phyloP scores from a whole-genome alignment of 1,140 invertebrate species.

The Andricus grossulariae region DNA sequence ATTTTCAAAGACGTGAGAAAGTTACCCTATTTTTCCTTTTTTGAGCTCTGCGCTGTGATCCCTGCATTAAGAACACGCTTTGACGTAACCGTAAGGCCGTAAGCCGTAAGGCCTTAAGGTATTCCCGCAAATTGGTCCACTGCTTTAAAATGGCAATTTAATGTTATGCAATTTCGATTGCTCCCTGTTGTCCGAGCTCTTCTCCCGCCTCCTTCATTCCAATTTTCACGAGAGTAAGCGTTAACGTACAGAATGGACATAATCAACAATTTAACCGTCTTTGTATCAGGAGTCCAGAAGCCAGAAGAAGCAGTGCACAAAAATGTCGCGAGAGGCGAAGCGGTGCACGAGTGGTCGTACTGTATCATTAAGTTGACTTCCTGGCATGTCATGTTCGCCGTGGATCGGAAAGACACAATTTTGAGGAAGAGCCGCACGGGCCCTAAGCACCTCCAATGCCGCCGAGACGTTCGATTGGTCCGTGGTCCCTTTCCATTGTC shows the following conservation, averaged over 20 bases:
- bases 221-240: conserved; percentile 48
- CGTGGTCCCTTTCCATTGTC: conserved; percentile 69
- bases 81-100: too few relatives aligned
- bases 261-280: conserved; percentile 76
- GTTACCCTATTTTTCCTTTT: too few relatives aligned
- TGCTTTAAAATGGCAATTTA: too few relatives aligned
- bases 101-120: too few relatives aligned
- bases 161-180: not conserved
- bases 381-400: conserved; percentile 62
- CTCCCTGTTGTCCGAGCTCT: conserved; percentile 27
- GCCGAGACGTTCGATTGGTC: conserved; percentile 69
- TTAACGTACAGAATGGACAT: conserved; percentile 74
- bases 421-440: conserved; percentile 75
- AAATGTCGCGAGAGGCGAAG: not conserved
- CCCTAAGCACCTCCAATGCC: conserved; percentile 70
- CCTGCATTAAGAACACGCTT: too few relatives aligned
- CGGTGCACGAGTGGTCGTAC: not conserved
- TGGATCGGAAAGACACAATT: conserved; percentile 76
- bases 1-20: too few relatives aligned
- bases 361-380: conserved; percentile 37
- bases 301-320: conserved; percentile 24
- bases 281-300: conserved; percentile 58
- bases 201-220: conserved; percentile 42
- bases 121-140: too few relatives aligned
- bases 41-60: too few relatives aligned